Evolutionary conservation across 2,113 vertebrate genomes (phyloP), one percentile per base, ranked within the genome.

Genomic region (Gallinago undulata): DNA sequence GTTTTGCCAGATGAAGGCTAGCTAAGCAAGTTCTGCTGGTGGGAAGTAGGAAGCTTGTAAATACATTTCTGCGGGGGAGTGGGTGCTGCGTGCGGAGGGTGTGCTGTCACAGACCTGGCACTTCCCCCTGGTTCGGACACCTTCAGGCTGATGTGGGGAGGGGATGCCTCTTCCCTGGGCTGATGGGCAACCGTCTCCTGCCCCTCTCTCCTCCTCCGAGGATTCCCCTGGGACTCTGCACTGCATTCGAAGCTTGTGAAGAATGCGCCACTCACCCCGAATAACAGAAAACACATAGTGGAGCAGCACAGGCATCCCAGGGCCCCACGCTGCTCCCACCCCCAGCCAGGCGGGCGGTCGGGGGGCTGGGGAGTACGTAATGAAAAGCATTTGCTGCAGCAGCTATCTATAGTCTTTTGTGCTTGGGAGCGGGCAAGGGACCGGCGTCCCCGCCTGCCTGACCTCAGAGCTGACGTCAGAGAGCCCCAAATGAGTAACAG

Each of bases 331-430:
- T 89, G 64, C 73, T 84, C 84, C 93, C 87, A 69, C 33, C 53
- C 50, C 6, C 35, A 2, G 4, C 68, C 39, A 51, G 66, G 74
- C 6, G 1, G 60, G 87, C 31, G 21, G 45, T 35, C 69, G 53
- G 70, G 47, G 77, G 50, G 33, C 41, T 39, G 62, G 59, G 70
- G 62, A 41, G 37, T 4, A 14, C 11, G 0, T 94, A 93, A 94
- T 72, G 87, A 90, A 22, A 85, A 96, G 85, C 95, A 87, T 72
- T 91, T 85, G 96, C 73, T 84, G 77, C 95, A 19, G 78, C 87
- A 93, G 69, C 92, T 94, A 60, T 91, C 69, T 81, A 43, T 84
- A 94, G 95, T 13, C 31, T 2, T 56, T 22, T 43, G 67, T 73
- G 60, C 48, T 84, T 59, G 90, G 59, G 81, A 91, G 51, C 10